Conservation (phyloP, 1,140 invertebrate species). For the Penaeus japonicus region DNA sequence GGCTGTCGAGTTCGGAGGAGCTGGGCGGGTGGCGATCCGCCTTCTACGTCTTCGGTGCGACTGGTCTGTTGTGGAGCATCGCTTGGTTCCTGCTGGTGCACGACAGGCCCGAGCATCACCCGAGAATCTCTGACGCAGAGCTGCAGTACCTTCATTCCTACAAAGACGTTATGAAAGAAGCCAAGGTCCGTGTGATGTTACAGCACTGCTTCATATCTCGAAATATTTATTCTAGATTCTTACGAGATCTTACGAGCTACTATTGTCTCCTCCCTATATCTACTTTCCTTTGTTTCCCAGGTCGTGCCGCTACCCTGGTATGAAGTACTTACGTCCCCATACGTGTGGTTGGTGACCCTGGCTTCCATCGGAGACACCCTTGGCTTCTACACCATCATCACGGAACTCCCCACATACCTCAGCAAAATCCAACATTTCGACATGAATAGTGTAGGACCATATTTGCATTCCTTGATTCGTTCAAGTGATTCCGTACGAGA, state of each 20-base stretch:
- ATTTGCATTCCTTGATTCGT: too few relatives aligned
- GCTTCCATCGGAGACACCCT: background rate
- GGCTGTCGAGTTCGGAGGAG: conserved; percentile 67
- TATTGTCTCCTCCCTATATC: background rate
- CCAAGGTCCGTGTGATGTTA: too few relatives aligned
- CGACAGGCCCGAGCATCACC: conserved; percentile 1
- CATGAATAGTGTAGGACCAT: background rate
- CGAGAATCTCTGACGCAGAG: background rate
- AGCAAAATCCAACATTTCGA: background rate
- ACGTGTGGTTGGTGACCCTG: background rate
- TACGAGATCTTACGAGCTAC: too few relatives aligned
- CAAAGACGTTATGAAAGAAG: too few relatives aligned
- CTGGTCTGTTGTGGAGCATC: conserved; percentile 69
- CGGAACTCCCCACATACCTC: conserved; percentile 37
- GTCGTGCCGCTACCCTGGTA: background rate
- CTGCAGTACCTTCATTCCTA: background rate
- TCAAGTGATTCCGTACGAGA: too few relatives aligned
- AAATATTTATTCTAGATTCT: too few relatives aligned
- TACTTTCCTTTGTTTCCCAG: background rate
- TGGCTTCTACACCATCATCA: conserved; percentile 11
- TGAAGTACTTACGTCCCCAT: background rate
- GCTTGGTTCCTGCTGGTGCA: conserved; percentile 77
- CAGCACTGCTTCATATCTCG: too few relatives aligned
- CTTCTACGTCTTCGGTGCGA: conserved; percentile 74
- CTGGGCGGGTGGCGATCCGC: conserved; percentile 75